Percentiles rank a stretch among this genome's conserved stretches.
These are phyloP conservation scores for Oryzias melastigma DNA, from an alignment of 2,113 vertebrate species.

Conservation along the genomic window DNA sequence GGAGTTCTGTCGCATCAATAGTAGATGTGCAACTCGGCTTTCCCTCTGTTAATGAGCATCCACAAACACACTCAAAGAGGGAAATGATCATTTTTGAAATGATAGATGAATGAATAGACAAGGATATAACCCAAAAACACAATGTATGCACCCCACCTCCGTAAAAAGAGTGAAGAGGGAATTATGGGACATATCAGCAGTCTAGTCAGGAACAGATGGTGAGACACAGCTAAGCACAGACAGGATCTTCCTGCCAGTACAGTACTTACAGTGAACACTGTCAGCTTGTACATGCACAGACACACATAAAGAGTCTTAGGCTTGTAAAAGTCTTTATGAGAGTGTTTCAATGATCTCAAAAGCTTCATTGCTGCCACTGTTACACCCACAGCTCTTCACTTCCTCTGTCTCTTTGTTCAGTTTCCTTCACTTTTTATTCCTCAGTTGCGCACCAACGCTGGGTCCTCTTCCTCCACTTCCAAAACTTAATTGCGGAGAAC, in stretches of 20 bases:
- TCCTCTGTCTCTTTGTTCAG: slow-evolving; percentile 28
- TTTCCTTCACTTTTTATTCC: slow-evolving; percentile 29
- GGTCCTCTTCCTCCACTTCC: slow-evolving; percentile 4
- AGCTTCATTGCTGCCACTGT: slow-evolving; percentile 30
- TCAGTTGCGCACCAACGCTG: slow-evolving; percentile 8
- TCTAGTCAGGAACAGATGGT: slow-evolving; percentile 75
- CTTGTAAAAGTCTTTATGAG: slow-evolving; percentile 50
- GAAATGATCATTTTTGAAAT: slow-evolving; percentile 27
- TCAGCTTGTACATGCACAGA: slow-evolving; percentile 36
- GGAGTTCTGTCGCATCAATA: slow-evolving; percentile 23
- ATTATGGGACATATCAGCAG: slow-evolving; percentile 68
- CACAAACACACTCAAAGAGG: background rate
- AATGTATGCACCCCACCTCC: slow-evolving; percentile 40
- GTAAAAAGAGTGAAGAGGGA: slow-evolving; percentile 54
- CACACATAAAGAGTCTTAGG: slow-evolving; percentile 28
- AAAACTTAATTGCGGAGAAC: slow-evolving; percentile 11
- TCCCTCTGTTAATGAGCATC: slow-evolving; percentile 24
- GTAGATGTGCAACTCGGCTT: slow-evolving; percentile 35
- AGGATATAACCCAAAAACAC: slow-evolving; percentile 37
- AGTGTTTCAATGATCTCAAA: slow-evolving; percentile 35
- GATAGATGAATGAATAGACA: slow-evolving; percentile 17
- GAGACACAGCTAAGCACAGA: slow-evolving; percentile 64
- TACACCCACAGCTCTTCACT: slow-evolving; percentile 25
- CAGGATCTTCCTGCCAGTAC: slow-evolving; percentile 66
- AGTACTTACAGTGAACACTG: slow-evolving; percentile 40